A percentile compares a stretch with the other conserved stretches of the same genome.
phyloP scores from a whole-genome alignment of 2,113 vertebrate species.

The Cichladusa arquata region DNA sequence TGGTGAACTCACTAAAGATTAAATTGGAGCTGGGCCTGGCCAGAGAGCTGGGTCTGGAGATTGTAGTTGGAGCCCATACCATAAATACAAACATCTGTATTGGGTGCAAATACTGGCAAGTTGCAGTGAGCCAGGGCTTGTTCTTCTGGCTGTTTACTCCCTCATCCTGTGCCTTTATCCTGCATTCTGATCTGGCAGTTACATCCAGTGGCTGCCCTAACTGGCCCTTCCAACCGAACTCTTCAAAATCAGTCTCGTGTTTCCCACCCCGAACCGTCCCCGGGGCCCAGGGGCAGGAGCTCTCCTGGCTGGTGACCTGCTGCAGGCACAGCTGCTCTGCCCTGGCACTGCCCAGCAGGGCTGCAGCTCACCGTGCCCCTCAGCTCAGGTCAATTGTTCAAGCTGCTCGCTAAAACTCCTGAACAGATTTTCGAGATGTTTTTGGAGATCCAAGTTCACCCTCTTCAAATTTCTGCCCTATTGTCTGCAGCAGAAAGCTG shows the following conservation, averaged over 20 bases:
- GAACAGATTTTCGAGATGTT: neutral
- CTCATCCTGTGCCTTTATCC: constrained; percentile 30
- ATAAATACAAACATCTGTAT: constrained; percentile 28
- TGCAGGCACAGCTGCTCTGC: neutral
- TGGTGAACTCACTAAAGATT: constrained; percentile 42
- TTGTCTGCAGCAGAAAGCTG: neutral
- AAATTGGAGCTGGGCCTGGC: constrained; percentile 45
- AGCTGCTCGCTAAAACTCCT: neutral
- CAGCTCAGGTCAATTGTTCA: accelerated
- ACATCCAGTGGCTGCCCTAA: constrained; percentile 37
- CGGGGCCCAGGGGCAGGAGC: neutral
- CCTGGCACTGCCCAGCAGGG: neutral
- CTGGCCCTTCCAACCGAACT: constrained; percentile 42
- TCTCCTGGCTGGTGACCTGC: neutral
- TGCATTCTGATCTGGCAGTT: constrained; percentile 62
- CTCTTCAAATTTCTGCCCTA: neutral
- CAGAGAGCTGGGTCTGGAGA: constrained; percentile 29
- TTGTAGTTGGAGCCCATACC: neutral
- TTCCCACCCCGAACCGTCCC: neutral
- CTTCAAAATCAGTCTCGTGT: neutral
- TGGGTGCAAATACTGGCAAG: constrained; percentile 47
- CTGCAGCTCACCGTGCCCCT: neutral
- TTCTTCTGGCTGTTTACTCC: constrained; percentile 33
- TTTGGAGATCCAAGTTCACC: neutral
- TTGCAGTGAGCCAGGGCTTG: constrained; percentile 36